Evolutionary conservation across 2,888 invertebrate genomes (phyloP), one percentile per base, ranked within the genome.

Genomic region (Chironomus riparius): DNA sequence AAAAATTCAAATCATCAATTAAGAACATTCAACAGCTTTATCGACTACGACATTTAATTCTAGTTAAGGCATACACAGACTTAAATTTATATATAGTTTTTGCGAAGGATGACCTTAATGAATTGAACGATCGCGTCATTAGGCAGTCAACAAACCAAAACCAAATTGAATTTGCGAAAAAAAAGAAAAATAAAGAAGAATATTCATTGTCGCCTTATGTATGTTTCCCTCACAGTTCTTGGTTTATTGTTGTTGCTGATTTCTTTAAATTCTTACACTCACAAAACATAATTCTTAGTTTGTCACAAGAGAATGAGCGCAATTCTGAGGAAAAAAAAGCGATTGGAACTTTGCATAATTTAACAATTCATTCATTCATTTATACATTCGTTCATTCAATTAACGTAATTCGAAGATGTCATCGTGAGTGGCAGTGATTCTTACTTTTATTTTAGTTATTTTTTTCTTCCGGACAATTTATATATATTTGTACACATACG

Each of bases 391-490:
- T 65, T 74, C 74, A 74, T 74, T 74, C 74, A 74, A 74, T 74
- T 74, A 74, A 68, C 68, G 74, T 74, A 68, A 74, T 74, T 74
- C 62, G 68, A 74, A 21, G 22, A 61, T 74, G 74, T 65, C 74
- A 74, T 68, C 65, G 68, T 38, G 15, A 62, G 47, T 65, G 24
- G 24, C 21, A 65, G 24, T 24, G 65, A 70, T 70, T 70, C 21
- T 70, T 47, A 18, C 7, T 70, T 47, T 47, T 70, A 4, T 72
- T 28, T 56, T 72, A 13, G 56, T 28, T 50, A 2, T 50, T 65
- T 56, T 15, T 56, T 50, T 50, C 50, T 50, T 50, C 50, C 50
- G 38, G 38, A 38, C 38, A 38, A 38, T 38, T 38, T 38, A 28
- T 38, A n/a, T n/a, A 38, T 38, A 38, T 38, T 38, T 38, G 38